phyloP scores from a whole-genome alignment of 2,113 vertebrate genomes.

The Vombatus ursinus region DNA sequence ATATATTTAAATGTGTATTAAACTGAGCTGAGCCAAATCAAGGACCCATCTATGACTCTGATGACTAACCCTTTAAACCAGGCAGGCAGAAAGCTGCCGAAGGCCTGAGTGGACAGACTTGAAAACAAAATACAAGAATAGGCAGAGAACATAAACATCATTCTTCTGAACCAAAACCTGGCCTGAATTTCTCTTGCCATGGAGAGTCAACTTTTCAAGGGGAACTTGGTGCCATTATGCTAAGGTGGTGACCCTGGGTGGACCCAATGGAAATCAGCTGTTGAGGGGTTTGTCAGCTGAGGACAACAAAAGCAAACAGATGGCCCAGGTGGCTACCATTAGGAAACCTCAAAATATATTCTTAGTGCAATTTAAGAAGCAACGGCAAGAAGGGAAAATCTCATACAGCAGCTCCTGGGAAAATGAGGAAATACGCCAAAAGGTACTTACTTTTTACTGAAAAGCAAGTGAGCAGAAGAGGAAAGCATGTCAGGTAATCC shows the following conservation, averaged over 20 bases:
- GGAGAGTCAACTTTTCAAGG: neutral
- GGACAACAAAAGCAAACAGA: neutral
- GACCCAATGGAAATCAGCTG: neutral
- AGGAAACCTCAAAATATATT: slow-evolving; percentile 8
- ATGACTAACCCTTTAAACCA: slow-evolving; percentile 36
- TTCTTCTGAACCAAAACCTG: slow-evolving; percentile 10
- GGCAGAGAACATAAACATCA: neutral
- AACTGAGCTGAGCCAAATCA: slow-evolving; percentile 56
- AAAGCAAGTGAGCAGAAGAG: neutral
- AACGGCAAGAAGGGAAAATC: neutral
- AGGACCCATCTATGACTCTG: slow-evolving; percentile 30
- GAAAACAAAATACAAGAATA: neutral
- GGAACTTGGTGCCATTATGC: neutral
- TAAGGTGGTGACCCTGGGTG: slow-evolving; percentile 37
- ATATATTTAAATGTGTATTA: slow-evolving; percentile 57
- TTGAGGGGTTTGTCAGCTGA: neutral
- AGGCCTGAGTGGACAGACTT: neutral
- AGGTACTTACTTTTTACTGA: neutral
- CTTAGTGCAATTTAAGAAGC: neutral
- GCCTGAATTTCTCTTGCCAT: slow-evolving; percentile 8
- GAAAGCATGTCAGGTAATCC: neutral
- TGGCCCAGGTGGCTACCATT: slow-evolving; percentile 11
- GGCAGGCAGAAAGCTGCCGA: neutral
- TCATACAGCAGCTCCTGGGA: neutral
- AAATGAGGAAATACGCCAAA: slow-evolving; percentile 2